These are phyloP conservation scores for Paracanthobrama guichenoti DNA, from an alignment of 2,113 vertebrate genomes.

Conservation along the genomic window DNA sequence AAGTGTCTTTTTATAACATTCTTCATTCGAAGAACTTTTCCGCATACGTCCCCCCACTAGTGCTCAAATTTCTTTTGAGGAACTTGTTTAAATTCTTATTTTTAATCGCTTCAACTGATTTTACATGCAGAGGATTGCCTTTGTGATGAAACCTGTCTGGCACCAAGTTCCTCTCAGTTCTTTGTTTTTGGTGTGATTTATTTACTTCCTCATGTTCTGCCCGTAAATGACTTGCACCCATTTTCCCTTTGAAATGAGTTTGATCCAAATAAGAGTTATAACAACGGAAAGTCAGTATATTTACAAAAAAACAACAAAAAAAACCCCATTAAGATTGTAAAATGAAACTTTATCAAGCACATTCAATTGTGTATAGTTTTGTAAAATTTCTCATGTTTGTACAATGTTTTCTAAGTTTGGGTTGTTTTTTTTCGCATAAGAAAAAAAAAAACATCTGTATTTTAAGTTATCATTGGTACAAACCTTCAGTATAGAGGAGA, in stretches of 20 bases:
- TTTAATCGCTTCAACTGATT: background rate
- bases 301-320: constrained; percentile 33
- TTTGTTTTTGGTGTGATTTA: background rate
- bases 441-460: constrained; percentile 13
- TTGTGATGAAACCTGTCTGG: background rate
- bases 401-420: constrained; percentile 56
- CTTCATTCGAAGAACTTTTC: constrained; percentile 1
- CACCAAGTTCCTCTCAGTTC: constrained; percentile 14
- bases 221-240: background rate
- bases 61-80: background rate
- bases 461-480: constrained; percentile 40
- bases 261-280: constrained; percentile 27
- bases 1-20: background rate
- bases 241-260: background rate
- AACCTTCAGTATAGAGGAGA: constrained; percentile 35
- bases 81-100: background rate
- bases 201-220: background rate
- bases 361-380: constrained; percentile 73
- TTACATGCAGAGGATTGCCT: background rate
- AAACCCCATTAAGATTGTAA: constrained; percentile 66
- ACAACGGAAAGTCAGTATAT: constrained; percentile 51
- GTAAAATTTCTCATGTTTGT: constrained; percentile 68
- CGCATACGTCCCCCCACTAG: background rate
- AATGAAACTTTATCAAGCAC: constrained; percentile 71
- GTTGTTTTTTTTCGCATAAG: constrained; percentile 42